Evolutionary conservation across 2,888 invertebrate species (phyloP).

Genomic region (Eilema depressum): DNA sequence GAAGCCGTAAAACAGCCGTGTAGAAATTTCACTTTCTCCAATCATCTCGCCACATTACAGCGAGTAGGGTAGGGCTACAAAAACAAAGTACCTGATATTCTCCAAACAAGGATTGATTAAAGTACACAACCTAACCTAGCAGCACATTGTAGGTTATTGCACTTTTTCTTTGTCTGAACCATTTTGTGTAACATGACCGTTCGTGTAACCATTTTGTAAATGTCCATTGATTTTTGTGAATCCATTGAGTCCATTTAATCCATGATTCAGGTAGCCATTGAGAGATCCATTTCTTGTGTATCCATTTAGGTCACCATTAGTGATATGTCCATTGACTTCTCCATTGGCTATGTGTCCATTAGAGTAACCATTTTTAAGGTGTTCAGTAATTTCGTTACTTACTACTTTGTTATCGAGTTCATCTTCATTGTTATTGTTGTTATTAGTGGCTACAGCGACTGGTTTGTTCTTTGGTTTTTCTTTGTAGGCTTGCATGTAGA

Average conservation of each 20-base stretch:
- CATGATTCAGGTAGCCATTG: conserved; percentile 48
- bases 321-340: conserved; percentile 31
- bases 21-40: conserved; percentile 47
- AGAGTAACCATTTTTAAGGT: conserved; percentile 39
- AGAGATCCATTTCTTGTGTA: conserved; percentile 42
- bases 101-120: conserved; percentile 41
- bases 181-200: conserved; percentile 59
- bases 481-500: conserved; percentile 94
- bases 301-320: conserved; percentile 42
- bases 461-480: conserved; percentile 45
- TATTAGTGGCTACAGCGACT: conserved; percentile 49
- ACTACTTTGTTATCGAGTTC: conserved; percentile 36
- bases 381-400: conserved; percentile 46
- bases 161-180: conserved; percentile 73
- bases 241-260: conserved; percentile 23
- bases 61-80: conserved; percentile 40
- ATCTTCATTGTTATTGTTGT: conserved; percentile 51
- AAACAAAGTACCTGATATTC: conserved; percentile 33
- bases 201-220: conserved; percentile 56
- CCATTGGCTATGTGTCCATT: conserved; percentile 42
- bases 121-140: conserved; percentile 45
- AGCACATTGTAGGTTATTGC: conserved; percentile 62
- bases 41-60: conserved; percentile 20
- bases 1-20: conserved; percentile 29
- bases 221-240: conserved; percentile 28